Conservation (phyloP, 2,888 invertebrate species). For the Scaptomyza parva region DNA sequence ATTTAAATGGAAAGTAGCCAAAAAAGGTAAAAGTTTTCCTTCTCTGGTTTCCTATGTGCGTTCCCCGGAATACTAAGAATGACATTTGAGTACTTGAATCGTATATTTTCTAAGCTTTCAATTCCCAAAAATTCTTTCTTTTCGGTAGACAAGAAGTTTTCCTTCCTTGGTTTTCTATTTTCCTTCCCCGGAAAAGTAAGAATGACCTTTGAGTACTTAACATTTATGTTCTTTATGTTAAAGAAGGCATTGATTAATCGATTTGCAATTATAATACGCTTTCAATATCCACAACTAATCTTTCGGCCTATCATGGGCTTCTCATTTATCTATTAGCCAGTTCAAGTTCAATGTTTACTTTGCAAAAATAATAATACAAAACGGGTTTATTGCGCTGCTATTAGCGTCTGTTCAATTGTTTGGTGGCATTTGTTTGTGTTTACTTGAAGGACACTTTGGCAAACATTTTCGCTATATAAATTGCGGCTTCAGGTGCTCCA, state of each 20-base stretch:
- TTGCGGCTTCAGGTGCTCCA: constrained; percentile 11
- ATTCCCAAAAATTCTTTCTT: too few species aligned
- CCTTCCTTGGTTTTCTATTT: background rate
- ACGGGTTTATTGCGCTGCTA: constrained; percentile 51
- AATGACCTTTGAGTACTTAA: too few species aligned
- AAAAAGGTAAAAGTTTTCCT: background rate
- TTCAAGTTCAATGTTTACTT: constrained; percentile 77
- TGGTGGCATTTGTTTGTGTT: constrained; percentile 26
- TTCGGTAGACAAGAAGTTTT: too few species aligned
- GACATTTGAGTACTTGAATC: too few species aligned
- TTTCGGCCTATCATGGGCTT: background rate
- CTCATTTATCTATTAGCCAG: constrained; percentile 23
- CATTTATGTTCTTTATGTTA: too few species aligned
- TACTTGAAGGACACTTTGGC: constrained; percentile 62
- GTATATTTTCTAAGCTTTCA: too few species aligned
- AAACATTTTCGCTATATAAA: constrained; percentile 57
- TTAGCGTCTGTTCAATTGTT: constrained; percentile 26
- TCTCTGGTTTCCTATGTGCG: background rate
- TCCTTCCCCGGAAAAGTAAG: too few species aligned
- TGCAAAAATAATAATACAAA: constrained; percentile 28
- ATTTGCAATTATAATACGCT: background rate
- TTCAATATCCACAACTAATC: background rate
- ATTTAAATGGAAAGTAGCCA: background rate
- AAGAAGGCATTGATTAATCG: background rate
- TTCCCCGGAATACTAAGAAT: too few species aligned